Conservation (phyloP, 2,888 invertebrate species). For the Watsonalla cultraria region DNA sequence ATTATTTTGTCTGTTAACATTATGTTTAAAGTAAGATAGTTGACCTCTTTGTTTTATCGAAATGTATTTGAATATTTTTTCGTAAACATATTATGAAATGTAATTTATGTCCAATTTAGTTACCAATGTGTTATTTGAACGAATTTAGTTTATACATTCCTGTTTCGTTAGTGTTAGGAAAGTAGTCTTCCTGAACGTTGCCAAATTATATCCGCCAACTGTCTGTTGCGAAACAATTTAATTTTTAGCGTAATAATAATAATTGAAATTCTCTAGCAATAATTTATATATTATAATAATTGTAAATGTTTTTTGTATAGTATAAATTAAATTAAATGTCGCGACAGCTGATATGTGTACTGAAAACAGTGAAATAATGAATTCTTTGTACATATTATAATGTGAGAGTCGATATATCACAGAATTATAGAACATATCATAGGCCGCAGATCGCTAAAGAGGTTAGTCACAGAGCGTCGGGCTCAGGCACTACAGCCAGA, state of each 20-base stretch:
- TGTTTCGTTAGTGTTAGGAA: constrained; percentile 76
- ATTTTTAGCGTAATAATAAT: constrained; percentile 68
- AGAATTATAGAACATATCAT: constrained; percentile 53
- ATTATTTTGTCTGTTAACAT: constrained; percentile 72
- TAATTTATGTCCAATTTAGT: constrained; percentile 65
- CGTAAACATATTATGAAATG: constrained; percentile 30
- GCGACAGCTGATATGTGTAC: constrained; percentile 53
- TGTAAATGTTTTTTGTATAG: constrained; percentile 78
- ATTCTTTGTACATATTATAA: constrained; percentile 55
- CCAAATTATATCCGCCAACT: constrained; percentile 75
- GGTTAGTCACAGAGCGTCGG: constrained; percentile 37
- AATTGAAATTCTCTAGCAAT: constrained; percentile 76
- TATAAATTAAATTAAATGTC: constrained; percentile 51
- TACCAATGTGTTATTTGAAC: constrained; percentile 74
- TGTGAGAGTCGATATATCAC: constrained; percentile 36
- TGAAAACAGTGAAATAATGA: constrained; percentile 35
- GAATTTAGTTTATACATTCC: constrained; percentile 76
- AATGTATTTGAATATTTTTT: constrained; percentile 45
- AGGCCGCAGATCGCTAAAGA: constrained; percentile 31
- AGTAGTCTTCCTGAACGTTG: constrained; percentile 78
- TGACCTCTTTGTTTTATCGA: constrained; percentile 48
- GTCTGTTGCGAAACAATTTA: constrained; percentile 70
- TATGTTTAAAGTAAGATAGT: constrained; percentile 66
- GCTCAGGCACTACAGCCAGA: too few relatives aligned
- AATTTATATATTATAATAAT: constrained; percentile 67